Evolutionary conservation across 2,113 vertebrate species (phyloP), one percentile per base, ranked within the genome.

Genomic region (Erinaceus europaeus): DNA sequence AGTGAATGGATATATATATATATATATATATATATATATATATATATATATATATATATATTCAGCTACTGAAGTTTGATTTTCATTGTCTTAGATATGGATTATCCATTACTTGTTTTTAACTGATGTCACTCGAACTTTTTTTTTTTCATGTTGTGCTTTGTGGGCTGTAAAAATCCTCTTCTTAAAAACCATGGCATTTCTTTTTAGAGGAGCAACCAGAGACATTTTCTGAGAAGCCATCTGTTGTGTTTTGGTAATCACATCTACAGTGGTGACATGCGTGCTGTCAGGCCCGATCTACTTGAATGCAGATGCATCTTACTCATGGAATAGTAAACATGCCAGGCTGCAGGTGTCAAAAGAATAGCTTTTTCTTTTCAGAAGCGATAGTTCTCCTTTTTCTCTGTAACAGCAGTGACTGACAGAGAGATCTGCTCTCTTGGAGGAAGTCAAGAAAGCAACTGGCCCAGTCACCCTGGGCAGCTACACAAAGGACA

Each of bases 151-250:
- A 0, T 98, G 98, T 95, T 98, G 97, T 82, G 97, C 93, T 90
- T 98, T 95, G 40, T 97, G 95, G 4, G 97, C 89, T 74, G 97
- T 98, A 95, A 98, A 98, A 94, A 98, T 98, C 90, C 97, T 98
- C 95, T 97, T 98, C 94, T 98, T 98, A 55, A 98, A 96, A 95
- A 99, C 98, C 76, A 98, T 97, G 98, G 98, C 98, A 94, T 98
- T 98, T 82, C 98, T 99, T 97, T 99, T 98, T n/a, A 98, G 96
- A 0, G 96, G 78, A 36, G 95, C 96, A 89, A 98, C 98, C 76
- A 98, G 97, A 92, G 97, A 97, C 98, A 98, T 98, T 90, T 97
- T 98, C 94, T 98, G 97, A 95, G 98, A 91, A 95, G 97, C 97
- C 82, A 98, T 98, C 95, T 99, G 98, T 74, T 98, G 97, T 34